phyloP scores from a whole-genome alignment of 2,797 vertebrate species.

The Steatocranus sp. region DNA sequence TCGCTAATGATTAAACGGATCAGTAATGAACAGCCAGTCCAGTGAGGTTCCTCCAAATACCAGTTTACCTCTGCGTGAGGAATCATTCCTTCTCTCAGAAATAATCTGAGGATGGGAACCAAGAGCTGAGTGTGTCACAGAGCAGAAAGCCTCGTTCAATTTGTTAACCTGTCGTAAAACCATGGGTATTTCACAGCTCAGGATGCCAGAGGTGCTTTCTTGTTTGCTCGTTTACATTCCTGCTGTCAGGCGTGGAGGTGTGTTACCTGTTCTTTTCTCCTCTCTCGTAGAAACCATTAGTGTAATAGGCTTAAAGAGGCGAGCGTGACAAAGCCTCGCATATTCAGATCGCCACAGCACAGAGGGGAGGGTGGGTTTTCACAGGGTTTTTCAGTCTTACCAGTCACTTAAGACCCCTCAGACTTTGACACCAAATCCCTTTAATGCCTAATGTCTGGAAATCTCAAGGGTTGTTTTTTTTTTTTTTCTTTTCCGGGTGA shows the following conservation, averaged over 20 bases:
- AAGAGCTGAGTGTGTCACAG: not conserved
- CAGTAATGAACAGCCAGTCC: not conserved
- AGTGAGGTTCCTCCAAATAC: not conserved
- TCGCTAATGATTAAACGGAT: not conserved
- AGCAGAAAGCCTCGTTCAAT: not conserved
- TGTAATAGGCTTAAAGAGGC: constrained; percentile 33
- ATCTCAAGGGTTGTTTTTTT: constrained; percentile 26
- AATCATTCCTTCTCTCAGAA: not conserved
- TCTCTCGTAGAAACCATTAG: not conserved
- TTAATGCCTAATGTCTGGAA: constrained; percentile 65
- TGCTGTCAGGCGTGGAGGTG: constrained; percentile 2
- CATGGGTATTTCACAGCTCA: not conserved
- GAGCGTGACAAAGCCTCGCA: not conserved
- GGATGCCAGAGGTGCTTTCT: not conserved
- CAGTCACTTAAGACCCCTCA: constrained; percentile 43
- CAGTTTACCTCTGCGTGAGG: accelerated
- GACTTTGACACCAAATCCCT: constrained; percentile 73
- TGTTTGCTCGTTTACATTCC: constrained; percentile 10
- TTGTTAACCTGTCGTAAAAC: not conserved
- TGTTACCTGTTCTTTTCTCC: not conserved
- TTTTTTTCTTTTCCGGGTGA: not conserved
- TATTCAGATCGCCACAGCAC: not conserved
- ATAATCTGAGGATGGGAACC: not conserved
- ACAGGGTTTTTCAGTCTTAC: constrained; percentile 11
- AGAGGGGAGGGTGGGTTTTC: not conserved